Percentiles rank a stretch among this genome's conserved stretches.
Evolutionary conservation across 2,113 vertebrate genomes (phyloP).

Genomic region (Caloenas nicobarica): DNA sequence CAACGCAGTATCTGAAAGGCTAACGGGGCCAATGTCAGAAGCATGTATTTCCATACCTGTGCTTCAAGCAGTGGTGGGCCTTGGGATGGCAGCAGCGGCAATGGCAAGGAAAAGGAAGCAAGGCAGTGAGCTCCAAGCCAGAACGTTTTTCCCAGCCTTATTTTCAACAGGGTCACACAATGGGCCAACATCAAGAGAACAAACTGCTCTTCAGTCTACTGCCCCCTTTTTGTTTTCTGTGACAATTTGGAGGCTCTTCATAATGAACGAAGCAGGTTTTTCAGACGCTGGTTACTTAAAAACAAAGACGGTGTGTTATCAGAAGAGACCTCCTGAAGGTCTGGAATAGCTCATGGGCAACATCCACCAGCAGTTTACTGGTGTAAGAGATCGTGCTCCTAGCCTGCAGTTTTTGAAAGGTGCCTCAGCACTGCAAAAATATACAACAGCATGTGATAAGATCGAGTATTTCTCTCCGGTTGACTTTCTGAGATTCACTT

Average conservation of each 20-base stretch:
- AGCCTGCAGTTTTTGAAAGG: background rate
- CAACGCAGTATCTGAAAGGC: slow-evolving; percentile 6
- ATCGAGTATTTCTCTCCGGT: background rate
- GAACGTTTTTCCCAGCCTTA: background rate
- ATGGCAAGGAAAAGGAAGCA: background rate
- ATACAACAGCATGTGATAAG: background rate
- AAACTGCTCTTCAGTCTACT: background rate
- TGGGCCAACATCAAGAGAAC: background rate
- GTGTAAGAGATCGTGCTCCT: background rate
- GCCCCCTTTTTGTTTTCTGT: background rate
- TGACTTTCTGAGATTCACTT: background rate
- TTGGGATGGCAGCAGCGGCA: background rate
- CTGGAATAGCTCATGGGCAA: background rate
- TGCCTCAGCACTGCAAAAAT: background rate
- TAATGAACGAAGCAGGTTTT: background rate
- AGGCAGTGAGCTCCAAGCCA: background rate
- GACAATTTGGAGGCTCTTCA: background rate
- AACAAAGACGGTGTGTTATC: background rate
- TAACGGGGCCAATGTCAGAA: background rate
- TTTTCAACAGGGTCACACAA: background rate
- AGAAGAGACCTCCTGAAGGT: background rate
- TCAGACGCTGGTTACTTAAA: background rate
- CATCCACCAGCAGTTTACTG: background rate
- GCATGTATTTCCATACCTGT: accelerated
- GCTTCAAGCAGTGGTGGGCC: background rate